These are phyloP conservation scores for Deilephila elpenor DNA, from an alignment of 2,888 invertebrate species.

Conservation along the genomic window DNA sequence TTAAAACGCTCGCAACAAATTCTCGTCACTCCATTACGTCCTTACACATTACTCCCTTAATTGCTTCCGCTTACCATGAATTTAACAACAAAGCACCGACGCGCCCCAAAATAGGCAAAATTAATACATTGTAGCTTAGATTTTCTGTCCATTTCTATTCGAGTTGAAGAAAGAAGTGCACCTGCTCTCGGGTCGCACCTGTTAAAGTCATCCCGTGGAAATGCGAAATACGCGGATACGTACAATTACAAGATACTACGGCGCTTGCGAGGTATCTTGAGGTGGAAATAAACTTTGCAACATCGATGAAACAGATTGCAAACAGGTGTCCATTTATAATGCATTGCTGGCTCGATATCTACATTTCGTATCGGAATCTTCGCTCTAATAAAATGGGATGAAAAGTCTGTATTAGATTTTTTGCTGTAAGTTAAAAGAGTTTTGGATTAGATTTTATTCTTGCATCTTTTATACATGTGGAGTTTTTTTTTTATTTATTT, in stretches of 20 bases:
- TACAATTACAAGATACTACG: constrained; percentile 5
- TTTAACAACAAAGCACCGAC: constrained; percentile 76
- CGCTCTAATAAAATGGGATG: not conserved
- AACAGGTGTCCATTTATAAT: constrained; percentile 33
- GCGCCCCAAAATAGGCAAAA: constrained; percentile 72
- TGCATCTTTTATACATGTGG: too few species aligned
- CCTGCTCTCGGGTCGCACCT: constrained; percentile 2
- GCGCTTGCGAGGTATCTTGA: not conserved
- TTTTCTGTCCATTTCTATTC: constrained; percentile 44
- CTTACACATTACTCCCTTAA: constrained; percentile 78
- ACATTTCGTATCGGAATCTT: constrained; percentile 1
- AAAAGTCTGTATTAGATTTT: not conserved
- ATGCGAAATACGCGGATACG: constrained; percentile 12
- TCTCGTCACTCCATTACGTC: constrained; percentile 78
- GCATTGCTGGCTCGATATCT: not conserved
- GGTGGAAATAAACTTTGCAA: constrained; percentile 11
- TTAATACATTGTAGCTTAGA: constrained; percentile 70
- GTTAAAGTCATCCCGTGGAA: not conserved
- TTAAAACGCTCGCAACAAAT: constrained; percentile 76
- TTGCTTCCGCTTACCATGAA: constrained; percentile 80
- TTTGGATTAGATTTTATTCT: too few species aligned
- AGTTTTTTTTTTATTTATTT: too few species aligned
- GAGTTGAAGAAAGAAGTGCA: not conserved
- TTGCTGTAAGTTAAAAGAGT: not conserved
- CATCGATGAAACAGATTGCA: constrained; percentile 28